Percentiles rank a stretch among this genome's conserved stretches.
Conservation (phyloP, 2,113 vertebrate genomes). For the Girardinichthys multiradiatus region DNA sequence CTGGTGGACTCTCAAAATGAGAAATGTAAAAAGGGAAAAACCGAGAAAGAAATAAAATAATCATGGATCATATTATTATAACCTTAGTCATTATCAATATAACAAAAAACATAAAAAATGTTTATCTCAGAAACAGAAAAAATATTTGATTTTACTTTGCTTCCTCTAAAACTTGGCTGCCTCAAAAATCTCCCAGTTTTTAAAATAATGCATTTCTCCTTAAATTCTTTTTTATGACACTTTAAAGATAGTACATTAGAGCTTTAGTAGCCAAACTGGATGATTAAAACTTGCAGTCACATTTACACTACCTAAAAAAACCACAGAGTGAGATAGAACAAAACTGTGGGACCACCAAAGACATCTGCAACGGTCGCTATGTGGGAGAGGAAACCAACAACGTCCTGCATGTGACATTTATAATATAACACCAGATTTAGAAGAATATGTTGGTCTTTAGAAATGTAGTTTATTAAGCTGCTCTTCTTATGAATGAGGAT, state of each 20-base stretch:
- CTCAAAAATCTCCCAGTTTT: not conserved
- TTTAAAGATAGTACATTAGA: not conserved
- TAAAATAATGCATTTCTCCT: not conserved
- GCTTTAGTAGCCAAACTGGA: not conserved
- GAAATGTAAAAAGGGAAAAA: too few species aligned
- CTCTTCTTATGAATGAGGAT: not conserved
- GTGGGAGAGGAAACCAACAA: slow-evolving; percentile 31
- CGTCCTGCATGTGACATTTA: not conserved
- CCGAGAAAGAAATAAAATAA: too few species aligned
- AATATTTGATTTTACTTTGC: too few species aligned
- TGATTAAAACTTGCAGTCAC: not conserved
- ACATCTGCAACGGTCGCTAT: not conserved
- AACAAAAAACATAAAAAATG: too few species aligned
- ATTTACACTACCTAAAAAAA: not conserved
- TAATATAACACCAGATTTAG: not conserved
- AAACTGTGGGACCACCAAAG: not conserved
- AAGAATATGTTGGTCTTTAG: not conserved
- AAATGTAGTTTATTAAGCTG: not conserved
- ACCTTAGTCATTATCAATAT: too few species aligned
- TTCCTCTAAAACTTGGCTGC: too few species aligned
- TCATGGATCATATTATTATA: too few species aligned
- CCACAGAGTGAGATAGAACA: not conserved
- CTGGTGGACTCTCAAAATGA: too few species aligned
- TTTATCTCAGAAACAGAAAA: too few species aligned
- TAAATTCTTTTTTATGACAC: too few species aligned